Evolutionary conservation across 2,113 vertebrate genomes (phyloP), one percentile per base, ranked within the genome.

Genomic region (Dipodomys spectabilis): DNA sequence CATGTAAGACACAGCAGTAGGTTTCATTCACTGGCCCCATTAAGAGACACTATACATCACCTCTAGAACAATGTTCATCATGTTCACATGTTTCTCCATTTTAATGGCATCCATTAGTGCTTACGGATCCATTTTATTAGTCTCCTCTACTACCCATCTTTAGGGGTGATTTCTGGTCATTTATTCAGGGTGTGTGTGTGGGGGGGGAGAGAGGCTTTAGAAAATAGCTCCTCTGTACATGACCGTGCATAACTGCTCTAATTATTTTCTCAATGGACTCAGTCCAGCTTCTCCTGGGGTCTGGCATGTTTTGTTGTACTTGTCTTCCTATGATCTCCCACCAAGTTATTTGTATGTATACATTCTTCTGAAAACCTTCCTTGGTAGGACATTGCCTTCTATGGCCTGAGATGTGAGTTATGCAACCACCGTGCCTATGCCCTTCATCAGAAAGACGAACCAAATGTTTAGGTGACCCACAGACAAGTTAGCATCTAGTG

Each of bases 391-490:
- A 75, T 27, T 13, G 5, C 10, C 11, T 62, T 45, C 60, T 39
- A 4, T 10, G 60, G 13, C 3, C 1, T 49, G 62, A 27, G 9
- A 28, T 73, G 2, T 10, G 7, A 30, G 7, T 16, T 7, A 27
- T 19, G 18, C 6, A 8, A 68, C 7, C 35, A 62, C 0, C 22
- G 2, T 2, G 0, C 25, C 7, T 23, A 1, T 83, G 28, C 35
- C 39, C 81, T 45, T 45, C 78, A 44, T 67, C 28, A 71, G 28
- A 32, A 57, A 25, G 22, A 62, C 23, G 57, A 13, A 28, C 27
- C 32, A 53, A 80, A 15, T 1, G 45, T 30, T 53, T 35, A 27
- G 57, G n/a, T 5, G 28, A 6, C 39, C n/a, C 20, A 53, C 20
- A 85, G 60, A 68, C 2, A 49, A 71, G 8, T 44, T 19, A 69